Base-by-base conservation (phyloP, 2,113 vertebrate genomes). In the Passerina amoena region DNA sequence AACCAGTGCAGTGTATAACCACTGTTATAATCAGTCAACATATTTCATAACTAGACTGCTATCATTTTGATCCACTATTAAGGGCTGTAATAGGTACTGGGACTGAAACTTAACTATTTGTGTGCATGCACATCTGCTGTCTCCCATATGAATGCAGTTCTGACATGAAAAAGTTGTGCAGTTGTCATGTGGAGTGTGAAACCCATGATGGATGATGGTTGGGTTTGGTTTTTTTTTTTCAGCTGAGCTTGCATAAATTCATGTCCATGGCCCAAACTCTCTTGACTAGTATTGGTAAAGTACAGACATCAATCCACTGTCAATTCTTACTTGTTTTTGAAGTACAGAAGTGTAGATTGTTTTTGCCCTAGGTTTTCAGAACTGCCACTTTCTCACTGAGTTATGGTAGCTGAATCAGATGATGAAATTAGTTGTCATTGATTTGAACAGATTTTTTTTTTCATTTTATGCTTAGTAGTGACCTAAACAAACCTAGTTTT, bases 211-310 rank as follows among this genome's bases (percentile, higher is more conserved):
- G 35, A 63, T 2, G 7, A 45, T 45, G 42, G 11, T 45, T 82
- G 5, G 4, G 2, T 48, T 57, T 48, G 1, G 0, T 5, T 25
- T 9, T 47, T 23, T 44, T n/a, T 27, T 44, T 10, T 31, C 7
- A 17, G 5, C 11, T 66, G 48, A 76, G 30, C 18, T 92, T 90
- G 30, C 11, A 23, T 45, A 71, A 84, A 71, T 85, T 18, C 2
- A 1, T 25, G 20, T 75, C 84, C 23, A 16, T 6, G 6, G 84
- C 57, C 8, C 23, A 75, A 18, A 25, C 27, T 59, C 18, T 80
- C 27, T 30, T 84, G n/a, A 24, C 19, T 50, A 18, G 11, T 25
- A 4, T 33, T 42, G 35, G 5, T 82, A 47, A 82, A 92, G 35
- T 73, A 60, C 0, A 1, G 38, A 44, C 14, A 19, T 65, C 17